Conservation (phyloP, 30 jellyfish, hydroid and myxozoan species). For the Mastigias papua region DNA sequence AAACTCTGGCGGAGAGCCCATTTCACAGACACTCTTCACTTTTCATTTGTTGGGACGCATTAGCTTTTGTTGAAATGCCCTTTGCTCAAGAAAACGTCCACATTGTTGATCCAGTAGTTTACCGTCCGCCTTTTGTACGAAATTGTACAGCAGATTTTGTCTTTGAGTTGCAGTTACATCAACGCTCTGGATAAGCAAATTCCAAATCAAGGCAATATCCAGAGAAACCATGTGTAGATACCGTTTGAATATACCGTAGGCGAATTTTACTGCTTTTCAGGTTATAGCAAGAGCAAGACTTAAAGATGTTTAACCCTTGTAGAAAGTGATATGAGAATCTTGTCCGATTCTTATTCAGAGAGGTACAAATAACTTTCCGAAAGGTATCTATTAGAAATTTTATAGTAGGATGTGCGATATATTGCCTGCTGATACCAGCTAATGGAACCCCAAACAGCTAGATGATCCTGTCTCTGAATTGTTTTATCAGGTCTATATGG, state of each 20-base stretch:
- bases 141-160: neutral
- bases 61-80: too few species aligned
- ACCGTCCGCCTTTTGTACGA: too few species aligned
- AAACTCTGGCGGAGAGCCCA: too few species aligned
- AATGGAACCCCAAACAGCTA: neutral
- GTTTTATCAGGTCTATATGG: too few species aligned
- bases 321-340: slow-evolving; percentile 16
- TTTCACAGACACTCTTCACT: too few species aligned
- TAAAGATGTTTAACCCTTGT: slow-evolving; percentile 34
- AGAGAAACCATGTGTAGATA: neutral
- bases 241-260: slow-evolving; percentile 31
- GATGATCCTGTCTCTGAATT: neutral
- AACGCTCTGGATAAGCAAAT: neutral
- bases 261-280: slow-evolving; percentile 64
- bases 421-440: neutral
- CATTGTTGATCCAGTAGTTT: too few species aligned
- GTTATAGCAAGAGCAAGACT: slow-evolving; percentile 55
- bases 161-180: neutral
- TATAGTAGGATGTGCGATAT: slow-evolving; percentile 11
- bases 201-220: neutral
- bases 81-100: too few species aligned
- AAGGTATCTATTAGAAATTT: slow-evolving; percentile 64
- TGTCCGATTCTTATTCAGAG: slow-evolving; percentile 27
- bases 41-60: too few species aligned
- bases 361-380: neutral